A percentile compares a stretch with the other conserved stretches of the same genome.
These are phyloP conservation scores for Lemur catta DNA, from an alignment of 2,797 vertebrate genomes.

Conservation along the genomic window DNA sequence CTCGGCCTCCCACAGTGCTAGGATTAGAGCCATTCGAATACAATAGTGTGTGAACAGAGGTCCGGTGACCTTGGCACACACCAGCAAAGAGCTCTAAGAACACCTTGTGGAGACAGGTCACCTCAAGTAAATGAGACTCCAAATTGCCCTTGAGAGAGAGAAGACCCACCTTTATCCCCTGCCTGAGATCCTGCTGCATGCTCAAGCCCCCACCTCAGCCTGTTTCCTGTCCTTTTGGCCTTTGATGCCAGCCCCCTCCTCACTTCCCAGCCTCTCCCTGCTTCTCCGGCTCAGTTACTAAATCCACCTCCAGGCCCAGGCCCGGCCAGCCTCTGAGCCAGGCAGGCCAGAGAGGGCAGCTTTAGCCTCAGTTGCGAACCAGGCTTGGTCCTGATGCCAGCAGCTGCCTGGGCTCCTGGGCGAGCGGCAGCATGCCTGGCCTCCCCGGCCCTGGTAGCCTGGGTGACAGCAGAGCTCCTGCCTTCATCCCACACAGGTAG, in stretches of 20 bases:
- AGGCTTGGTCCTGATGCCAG: not conserved
- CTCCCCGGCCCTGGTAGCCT: fast-evolving
- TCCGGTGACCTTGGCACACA: not conserved
- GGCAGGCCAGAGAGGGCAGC: not conserved
- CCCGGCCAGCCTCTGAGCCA: not conserved
- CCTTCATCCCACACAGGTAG: not conserved
- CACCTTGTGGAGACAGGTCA: not conserved
- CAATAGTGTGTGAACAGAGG: not conserved
- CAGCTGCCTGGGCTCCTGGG: not conserved
- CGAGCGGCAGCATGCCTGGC: fast-evolving
- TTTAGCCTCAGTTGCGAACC: not conserved
- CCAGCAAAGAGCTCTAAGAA: not conserved
- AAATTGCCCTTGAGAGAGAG: not conserved
- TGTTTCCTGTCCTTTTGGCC: not conserved
- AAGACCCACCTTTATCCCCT: not conserved
- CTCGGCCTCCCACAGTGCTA: too few species aligned
- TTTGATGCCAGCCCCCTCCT: not conserved
- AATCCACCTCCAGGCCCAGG: not conserved
- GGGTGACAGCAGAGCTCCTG: not conserved
- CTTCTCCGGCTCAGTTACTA: not conserved
- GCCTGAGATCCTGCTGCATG: not conserved
- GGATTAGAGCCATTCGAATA: not conserved
- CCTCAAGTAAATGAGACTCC: not conserved
- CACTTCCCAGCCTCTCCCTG: not conserved
- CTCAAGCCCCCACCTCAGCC: not conserved